A percentile compares a stretch with the other conserved stretches of the same genome.
phyloP scores from a whole-genome alignment of 2,113 vertebrate genomes.

The Patagioenas fasciata region DNA sequence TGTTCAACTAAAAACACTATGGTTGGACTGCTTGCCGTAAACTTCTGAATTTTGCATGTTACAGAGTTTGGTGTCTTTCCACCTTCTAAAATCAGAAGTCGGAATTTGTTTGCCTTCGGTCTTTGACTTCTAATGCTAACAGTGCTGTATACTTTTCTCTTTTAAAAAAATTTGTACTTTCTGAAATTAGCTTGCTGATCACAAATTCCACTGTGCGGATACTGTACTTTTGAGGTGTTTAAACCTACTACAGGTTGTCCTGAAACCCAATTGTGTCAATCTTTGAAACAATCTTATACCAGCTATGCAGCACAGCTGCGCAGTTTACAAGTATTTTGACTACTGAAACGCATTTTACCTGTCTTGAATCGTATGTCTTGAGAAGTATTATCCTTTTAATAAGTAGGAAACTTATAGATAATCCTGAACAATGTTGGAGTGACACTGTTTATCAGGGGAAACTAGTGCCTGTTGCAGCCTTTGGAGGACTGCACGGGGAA shows the following conservation, averaged over 20 bases:
- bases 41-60: not conserved
- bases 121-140: not conserved
- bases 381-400: too few relatives aligned
- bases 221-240: not conserved
- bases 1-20: not conserved
- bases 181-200: not conserved
- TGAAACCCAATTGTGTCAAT: not conserved
- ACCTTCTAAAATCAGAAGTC: not conserved
- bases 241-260: not conserved
- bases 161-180: not conserved
- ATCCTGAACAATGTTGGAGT: too few relatives aligned
- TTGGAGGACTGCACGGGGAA: rapidly evolving
- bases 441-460: not conserved
- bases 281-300: not conserved
- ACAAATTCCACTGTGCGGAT: not conserved
- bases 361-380: not conserved
- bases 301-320: not conserved
- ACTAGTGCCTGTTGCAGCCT: not conserved
- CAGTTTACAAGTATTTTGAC: not conserved
- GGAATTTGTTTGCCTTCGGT: not conserved
- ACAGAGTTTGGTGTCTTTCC: not conserved
- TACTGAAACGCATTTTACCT: not conserved
- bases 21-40: not conserved
- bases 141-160: not conserved
- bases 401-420: too few relatives aligned